Evolutionary conservation across 2,797 vertebrate species (phyloP).

Genomic region (Prionace glauca): DNA sequence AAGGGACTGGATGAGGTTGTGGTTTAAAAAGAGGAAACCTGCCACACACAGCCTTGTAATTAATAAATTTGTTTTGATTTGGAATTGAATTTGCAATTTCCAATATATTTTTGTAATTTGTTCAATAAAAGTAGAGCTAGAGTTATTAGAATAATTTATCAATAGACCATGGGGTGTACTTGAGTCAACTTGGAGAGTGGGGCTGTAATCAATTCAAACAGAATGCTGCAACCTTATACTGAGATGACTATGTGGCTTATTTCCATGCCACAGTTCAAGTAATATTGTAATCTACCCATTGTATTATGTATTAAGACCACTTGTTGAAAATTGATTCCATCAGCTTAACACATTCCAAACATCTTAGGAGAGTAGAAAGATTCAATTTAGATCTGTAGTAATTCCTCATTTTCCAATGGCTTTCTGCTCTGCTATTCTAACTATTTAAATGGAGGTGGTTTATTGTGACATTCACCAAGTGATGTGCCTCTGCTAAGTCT

Average conservation of each 20-base stretch:
- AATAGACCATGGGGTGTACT: background rate
- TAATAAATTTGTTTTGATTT: background rate
- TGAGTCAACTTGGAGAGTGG: background rate
- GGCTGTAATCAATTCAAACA: background rate
- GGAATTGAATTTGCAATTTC: background rate
- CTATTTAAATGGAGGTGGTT: background rate
- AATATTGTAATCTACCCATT: background rate
- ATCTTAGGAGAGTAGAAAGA: background rate
- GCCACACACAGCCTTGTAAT: background rate
- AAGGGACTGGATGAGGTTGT: no score
- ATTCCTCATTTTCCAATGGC: background rate
- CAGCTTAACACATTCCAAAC: background rate
- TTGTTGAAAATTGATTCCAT: background rate
- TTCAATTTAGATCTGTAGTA: background rate
- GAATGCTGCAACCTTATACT: background rate
- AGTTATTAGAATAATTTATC: background rate
- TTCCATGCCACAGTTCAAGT: background rate
- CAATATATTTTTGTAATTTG: background rate
- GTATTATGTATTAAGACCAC: background rate
- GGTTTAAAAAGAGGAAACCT: background rate
- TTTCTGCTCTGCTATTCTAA: background rate
- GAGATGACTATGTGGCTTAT: background rate
- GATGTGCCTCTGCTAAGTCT: background rate
- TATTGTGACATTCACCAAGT: background rate
- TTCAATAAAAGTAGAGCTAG: background rate